Base-by-base conservation (phyloP, 2,797 vertebrate genomes). In the Diplodus sargus region DNA sequence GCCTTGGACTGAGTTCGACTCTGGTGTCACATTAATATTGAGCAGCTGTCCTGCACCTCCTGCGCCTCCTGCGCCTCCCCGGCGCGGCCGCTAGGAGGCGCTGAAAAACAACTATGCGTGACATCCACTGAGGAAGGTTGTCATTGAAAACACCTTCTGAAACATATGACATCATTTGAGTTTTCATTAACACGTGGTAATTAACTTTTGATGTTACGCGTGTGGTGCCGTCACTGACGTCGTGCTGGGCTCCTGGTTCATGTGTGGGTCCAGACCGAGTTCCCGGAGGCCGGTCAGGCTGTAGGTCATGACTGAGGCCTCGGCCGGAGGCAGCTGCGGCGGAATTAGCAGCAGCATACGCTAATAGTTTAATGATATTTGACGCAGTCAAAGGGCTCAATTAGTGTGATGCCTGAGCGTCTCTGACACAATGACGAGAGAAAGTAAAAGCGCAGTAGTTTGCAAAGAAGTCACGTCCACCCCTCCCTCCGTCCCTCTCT, bases 381-480 rank as follows among this genome's bases (percentile, higher is more conserved):
- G 74, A 78, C 52, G 70, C 72, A 57, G 68, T 77, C 23, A 58
- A 65, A 53, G 58, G 52, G 45, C 49, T 79, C 56, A 58, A 18
- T 78, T 72, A 75, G 74, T 70, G 12, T 83, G 64, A 78, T 25
- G 69, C 56, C 64, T 25, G 69, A 87, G 76, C 73, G 49, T 82
- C 66, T 75, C 25, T 87, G 73, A 81, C 83, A 89, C 82, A 76
- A 76, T 88, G 84, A 91, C 84, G 66, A 34, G 79, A 63, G 71
- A 89, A 87, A 88, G 81, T 87, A 87, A 62, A 87, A 87, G 67
- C 81, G 78, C 84, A 86, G 81, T 91, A 92, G 89, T 95, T 94
- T 88, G 82, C 91, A 95, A 92, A 93, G 70, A 94, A 94, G 93
- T 95, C 93, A 94, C 92, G 92, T 94, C 86, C 87, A 81, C 75